Conservation (phyloP, 2,888 invertebrate species). For the Erebia ligea region DNA sequence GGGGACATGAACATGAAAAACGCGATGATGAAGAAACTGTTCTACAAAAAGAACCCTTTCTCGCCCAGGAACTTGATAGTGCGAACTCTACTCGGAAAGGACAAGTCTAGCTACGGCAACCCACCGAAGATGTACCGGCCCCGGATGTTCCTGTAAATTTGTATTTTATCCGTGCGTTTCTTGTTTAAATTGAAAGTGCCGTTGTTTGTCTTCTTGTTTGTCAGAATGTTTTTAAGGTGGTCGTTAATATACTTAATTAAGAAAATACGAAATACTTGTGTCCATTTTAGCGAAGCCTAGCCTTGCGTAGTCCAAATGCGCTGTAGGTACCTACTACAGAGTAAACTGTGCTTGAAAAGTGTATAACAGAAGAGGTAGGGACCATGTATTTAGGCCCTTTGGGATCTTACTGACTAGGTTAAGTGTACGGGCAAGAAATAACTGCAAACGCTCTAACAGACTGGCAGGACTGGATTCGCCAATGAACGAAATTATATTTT, state of each 20-base stretch:
- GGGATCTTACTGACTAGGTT: no score
- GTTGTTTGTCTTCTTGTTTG: constrained; percentile 27
- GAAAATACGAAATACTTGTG: constrained; percentile 2
- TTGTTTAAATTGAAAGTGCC: constrained; percentile 23
- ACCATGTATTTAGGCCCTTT: no score
- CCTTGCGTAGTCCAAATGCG: no score
- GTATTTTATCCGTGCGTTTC: constrained; percentile 35
- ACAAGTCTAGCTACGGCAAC: constrained; percentile 62
- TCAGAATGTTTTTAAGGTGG: constrained; percentile 5
- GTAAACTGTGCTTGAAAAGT: no score
- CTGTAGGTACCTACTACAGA: no score
- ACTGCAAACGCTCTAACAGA: no score
- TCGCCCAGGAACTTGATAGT: constrained; percentile 67
- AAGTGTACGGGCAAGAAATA: no score
- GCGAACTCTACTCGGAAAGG: constrained; percentile 66
- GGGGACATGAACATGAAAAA: constrained; percentile 65
- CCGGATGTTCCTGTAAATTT: constrained; percentile 60
- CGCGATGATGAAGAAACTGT: constrained; percentile 66
- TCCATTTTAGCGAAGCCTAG: neutral
- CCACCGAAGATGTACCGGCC: constrained; percentile 56
- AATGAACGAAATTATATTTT: no score
- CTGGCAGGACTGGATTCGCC: no score
- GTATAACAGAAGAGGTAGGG: no score
- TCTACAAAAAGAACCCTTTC: constrained; percentile 71
- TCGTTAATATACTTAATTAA: constrained; percentile 8